Conservation (phyloP, 2,797 vertebrate species). For the Anisognathus igniventris region DNA sequence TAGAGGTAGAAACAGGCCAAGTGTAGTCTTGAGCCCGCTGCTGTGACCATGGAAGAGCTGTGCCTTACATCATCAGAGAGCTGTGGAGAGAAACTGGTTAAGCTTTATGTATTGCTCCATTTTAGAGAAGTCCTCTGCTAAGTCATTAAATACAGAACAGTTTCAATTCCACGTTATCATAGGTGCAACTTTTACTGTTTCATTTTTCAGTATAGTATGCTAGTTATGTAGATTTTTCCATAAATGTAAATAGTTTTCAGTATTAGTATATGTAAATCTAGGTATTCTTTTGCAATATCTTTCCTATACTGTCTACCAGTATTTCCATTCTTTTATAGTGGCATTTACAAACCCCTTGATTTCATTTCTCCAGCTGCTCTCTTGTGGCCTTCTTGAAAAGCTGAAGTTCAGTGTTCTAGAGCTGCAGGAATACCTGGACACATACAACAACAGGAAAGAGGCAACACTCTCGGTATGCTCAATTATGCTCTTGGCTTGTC, state of each 20-base stretch:
- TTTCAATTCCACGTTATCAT: neutral
- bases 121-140: neutral
- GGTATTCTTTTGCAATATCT: neutral
- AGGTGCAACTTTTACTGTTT: neutral
- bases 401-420: conserved; percentile 97
- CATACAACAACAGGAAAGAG: conserved; percentile 92
- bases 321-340: neutral
- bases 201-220: neutral
- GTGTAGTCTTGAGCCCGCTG: neutral
- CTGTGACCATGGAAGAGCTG: neutral
- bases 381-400: conserved; percentile 95
- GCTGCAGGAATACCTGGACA: conserved; percentile 95
- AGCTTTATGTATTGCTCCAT: neutral
- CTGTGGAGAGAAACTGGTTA: neutral
- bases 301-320: neutral
- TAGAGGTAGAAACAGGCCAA: neutral
- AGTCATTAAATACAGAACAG: neutral
- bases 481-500: neutral
- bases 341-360: conserved; percentile 5
- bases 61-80: neutral
- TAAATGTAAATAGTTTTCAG: neutral
- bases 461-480: conserved; percentile 87
- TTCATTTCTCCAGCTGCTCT: conserved; percentile 85
- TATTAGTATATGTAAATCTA: neutral
- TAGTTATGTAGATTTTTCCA: neutral